Evolutionary conservation across 2,797 vertebrate species (phyloP), one percentile per base, ranked within the genome.

Genomic region (Anabas testudineus): DNA sequence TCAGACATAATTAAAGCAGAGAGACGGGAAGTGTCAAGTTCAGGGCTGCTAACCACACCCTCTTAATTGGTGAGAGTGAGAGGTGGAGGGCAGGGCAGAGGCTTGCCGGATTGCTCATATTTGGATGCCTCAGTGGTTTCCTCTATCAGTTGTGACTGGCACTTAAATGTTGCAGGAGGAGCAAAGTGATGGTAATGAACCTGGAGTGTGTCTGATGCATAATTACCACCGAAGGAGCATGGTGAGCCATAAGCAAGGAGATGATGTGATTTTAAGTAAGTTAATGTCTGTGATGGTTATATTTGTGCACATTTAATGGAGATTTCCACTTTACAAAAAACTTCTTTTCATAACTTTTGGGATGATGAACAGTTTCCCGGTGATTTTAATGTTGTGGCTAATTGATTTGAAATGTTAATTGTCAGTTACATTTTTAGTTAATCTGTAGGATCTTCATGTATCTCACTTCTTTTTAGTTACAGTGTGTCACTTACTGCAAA

Each of bases 1-100:
- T 86, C 72, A 37, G 75, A 81, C 77, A 64, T 90, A 87, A 88
- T 91, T 90, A 87, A 87, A 81, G 79, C 63, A 49, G 70, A 85
- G 63, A 80, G 74, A 75, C 2, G 5, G 79, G 65, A 84, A 80
- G 80, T 87, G 84, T 87, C 77, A 76, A 53, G 76, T 86, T 83
- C 82, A 77, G 67, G 76, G 71, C 76, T 72, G 63, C 80, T 66
- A 75, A 85, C 86, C 84, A 85, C 87, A 89, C 88, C 89, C 70
- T 85, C 77, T 84, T 91, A 91, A 90, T 90, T 90, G 87, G 79
- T 75, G 57, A 70, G 76, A 41, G 47, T 60, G 64, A 62, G 72
- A 71, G 84, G 81, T 83, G 81, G 66, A 77, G 84, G 77, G 56
- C 78, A 79, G 76, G 68, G 67, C 46, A 65, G 53, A 62, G 52